These are phyloP conservation scores for Dolichoris vasculosae DNA, from an alignment of 1,140 invertebrate genomes.

Conservation along the genomic window DNA sequence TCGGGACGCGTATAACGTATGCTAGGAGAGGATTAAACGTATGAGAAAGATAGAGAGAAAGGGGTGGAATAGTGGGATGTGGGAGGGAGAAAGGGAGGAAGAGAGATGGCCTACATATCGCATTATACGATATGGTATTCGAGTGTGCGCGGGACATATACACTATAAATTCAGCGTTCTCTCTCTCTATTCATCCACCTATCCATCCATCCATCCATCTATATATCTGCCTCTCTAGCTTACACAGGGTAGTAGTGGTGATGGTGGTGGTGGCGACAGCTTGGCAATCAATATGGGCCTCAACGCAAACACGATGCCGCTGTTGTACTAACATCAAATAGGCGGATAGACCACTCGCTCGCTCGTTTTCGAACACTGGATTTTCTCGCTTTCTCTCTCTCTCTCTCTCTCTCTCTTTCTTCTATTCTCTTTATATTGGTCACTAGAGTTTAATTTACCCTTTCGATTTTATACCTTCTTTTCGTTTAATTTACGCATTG, in stretches of 20 bases:
- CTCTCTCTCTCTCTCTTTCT: background rate
- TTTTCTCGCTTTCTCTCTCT: constrained; percentile 35
- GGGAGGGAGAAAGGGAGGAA: background rate
- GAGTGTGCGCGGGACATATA: background rate
- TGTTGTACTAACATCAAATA: constrained; percentile 76
- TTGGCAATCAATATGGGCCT: constrained; percentile 75
- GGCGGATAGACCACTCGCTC: constrained; percentile 73
- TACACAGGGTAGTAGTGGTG: background rate
- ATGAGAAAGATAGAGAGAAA: background rate
- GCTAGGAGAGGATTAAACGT: background rate
- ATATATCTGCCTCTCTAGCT: background rate
- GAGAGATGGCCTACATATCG: background rate
- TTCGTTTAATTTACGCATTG: background rate
- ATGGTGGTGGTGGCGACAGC: constrained; percentile 64
- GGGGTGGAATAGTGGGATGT: background rate
- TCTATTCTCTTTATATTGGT: background rate
- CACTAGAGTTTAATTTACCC: background rate
- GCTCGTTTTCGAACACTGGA: constrained; percentile 63
- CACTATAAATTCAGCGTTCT: background rate
- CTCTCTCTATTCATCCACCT: background rate
- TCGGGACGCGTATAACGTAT: background rate
- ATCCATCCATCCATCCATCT: no score
- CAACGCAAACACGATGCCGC: constrained; percentile 74
- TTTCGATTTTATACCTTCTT: background rate
- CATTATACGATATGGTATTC: constrained; percentile 31